phyloP scores from a whole-genome alignment of 2,797 vertebrate genomes.

The Rhinogobio ventralis region DNA sequence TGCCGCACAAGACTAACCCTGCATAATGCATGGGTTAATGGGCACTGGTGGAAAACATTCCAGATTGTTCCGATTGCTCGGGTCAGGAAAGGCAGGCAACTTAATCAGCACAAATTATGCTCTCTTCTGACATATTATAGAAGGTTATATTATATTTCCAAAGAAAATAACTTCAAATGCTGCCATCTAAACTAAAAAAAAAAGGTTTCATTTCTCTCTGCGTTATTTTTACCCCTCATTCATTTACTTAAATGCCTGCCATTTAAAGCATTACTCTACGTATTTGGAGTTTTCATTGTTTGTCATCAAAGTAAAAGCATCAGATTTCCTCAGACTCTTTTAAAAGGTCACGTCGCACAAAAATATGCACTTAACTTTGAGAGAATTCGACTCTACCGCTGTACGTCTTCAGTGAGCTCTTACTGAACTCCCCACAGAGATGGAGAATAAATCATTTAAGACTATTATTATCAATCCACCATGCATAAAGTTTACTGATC shows the following conservation, averaged over 20 bases:
- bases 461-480: conserved; percentile 63
- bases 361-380: background rate
- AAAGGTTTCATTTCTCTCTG: background rate
- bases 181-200: conserved; percentile 32
- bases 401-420: background rate
- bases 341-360: conserved; percentile 38
- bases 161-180: conserved; percentile 42
- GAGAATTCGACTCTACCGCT: background rate
- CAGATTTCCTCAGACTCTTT: conserved; percentile 30
- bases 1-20: background rate
- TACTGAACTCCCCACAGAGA: conserved; percentile 27
- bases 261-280: conserved; percentile 41
- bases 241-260: conserved; percentile 3
- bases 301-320: conserved; percentile 26
- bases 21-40: conserved; percentile 39
- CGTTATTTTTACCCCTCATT: background rate
- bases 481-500: conserved; percentile 67
- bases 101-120: conserved; percentile 39
- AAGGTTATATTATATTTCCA: background rate
- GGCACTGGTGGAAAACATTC: conserved; percentile 6
- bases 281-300: conserved; percentile 38
- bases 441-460: conserved; percentile 49
- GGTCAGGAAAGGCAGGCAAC: conserved; percentile 27
- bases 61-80: conserved; percentile 28
- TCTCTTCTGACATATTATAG: conserved; percentile 16